Evolutionary conservation across 2,797 vertebrate genomes (phyloP), one percentile per base, ranked within the genome.

Genomic region (Trematomus bernacchii): DNA sequence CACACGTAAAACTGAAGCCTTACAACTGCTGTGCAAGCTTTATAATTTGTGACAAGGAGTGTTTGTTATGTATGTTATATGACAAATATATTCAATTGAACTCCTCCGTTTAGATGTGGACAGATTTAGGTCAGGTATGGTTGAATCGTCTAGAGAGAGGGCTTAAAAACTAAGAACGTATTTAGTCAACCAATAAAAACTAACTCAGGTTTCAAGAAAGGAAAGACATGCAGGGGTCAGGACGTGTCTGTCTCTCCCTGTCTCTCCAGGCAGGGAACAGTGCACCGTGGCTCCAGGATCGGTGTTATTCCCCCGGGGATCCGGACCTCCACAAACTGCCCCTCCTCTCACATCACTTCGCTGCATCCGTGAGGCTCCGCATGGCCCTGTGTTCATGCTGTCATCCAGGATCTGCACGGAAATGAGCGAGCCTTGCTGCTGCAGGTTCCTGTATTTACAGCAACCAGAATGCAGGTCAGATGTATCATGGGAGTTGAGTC

Each of bases 281-380:
- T 76, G 80, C 69, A 80, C 63, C 48, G 60, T 27, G 82, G 67
- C 37, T 64, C 42, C 66, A 66, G 73, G 82, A 80, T 76, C 81
- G n/a, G 44, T 75, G 75, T 60, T 72, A 71, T 84, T 85, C 76
- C 79, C 84, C 51, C 52, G 62, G 71, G 85, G 50, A 88, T 59
- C 70, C 58, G 68, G 84, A 87, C 77, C 72, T 77, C 78, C 51
- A 47, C 77, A 66, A 68, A 54, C 72, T 60, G 63, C 80, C 78
- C 72, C 80, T 82, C 58, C 76, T 77, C 76, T 84, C 66, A 18
- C 60, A 73, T 48, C 59, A 62, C 76, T 83, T 60, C 23, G 48
- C 54, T 67, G 66, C 72, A 57, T 71, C 68, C 59, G 74, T 76
- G 76, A 80, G 86, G 71, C 73, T 80, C 77, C 18, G 30, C 60